Evolutionary conservation across 2,888 invertebrate species (phyloP).

Genomic region (Eupithecia pulchellata): DNA sequence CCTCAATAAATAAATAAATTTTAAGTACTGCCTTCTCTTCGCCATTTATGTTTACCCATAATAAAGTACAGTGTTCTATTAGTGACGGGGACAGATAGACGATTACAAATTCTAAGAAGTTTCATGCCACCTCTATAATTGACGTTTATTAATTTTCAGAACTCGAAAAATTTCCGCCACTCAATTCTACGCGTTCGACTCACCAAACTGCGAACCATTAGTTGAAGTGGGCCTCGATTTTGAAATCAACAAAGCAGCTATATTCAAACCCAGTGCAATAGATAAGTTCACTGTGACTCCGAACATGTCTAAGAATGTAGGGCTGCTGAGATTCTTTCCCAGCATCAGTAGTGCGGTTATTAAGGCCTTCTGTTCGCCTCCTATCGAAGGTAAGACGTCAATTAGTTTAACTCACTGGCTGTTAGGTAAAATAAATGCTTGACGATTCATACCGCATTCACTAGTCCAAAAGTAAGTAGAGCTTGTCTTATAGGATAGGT

Average conservation of each 20-base stretch:
- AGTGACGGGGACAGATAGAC: too few relatives aligned
- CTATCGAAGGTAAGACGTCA: slow-evolving; percentile 84
- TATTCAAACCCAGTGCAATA: slow-evolving; percentile 75
- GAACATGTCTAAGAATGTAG: slow-evolving; percentile 92
- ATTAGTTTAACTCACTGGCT: too few relatives aligned
- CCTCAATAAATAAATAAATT: too few relatives aligned
- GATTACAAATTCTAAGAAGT: too few relatives aligned
- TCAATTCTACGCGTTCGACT: slow-evolving; percentile 92
- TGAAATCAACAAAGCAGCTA: slow-evolving; percentile 83
- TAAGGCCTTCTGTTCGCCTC: slow-evolving; percentile 89
- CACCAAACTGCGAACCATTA: slow-evolving; percentile 94
- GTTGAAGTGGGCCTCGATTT: slow-evolving; percentile 93
- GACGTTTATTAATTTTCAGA: slow-evolving; percentile 61
- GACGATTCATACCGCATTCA: too few relatives aligned
- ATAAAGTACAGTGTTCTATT: too few relatives aligned
- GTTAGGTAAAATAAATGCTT: too few relatives aligned
- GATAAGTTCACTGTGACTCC: slow-evolving; percentile 89
- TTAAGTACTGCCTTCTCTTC: too few relatives aligned
- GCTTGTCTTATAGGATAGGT: too few relatives aligned
- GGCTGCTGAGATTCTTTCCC: slow-evolving; percentile 94
- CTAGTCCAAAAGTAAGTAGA: too few relatives aligned
- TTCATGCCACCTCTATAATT: neutral
- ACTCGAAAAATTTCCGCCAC: slow-evolving; percentile 91
- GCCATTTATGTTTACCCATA: too few relatives aligned
- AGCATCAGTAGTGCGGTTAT: slow-evolving; percentile 93